Conservation (phyloP, 2,888 invertebrate genomes). For the Scaptomyza cyrtandrae region DNA sequence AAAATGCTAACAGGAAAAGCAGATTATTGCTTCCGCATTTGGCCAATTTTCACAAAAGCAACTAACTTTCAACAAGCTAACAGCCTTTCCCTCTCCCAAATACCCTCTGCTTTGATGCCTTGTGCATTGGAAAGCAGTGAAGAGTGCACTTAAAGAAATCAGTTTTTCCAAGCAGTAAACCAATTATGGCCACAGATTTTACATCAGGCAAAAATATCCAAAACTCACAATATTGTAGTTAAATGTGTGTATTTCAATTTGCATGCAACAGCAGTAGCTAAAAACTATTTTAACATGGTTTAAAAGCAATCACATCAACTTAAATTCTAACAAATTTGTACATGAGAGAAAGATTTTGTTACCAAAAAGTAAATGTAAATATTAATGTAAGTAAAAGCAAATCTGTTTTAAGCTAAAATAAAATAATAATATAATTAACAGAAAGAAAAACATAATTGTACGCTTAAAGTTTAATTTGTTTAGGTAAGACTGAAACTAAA, state of each 20-base stretch:
- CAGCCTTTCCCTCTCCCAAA: too few species aligned
- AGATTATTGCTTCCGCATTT: conserved; percentile 72
- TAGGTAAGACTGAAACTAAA: too few species aligned
- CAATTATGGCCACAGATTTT: conserved; percentile 30
- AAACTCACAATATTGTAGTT: background rate
- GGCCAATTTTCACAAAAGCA: conserved; percentile 36
- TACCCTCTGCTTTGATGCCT: background rate
- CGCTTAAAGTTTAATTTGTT: too few species aligned
- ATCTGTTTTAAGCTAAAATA: too few species aligned
- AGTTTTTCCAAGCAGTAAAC: conserved; percentile 35
- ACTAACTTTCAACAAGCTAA: conserved; percentile 18
- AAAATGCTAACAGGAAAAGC: conserved; percentile 60
- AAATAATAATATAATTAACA: too few species aligned
- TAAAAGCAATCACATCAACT: conserved; percentile 8
- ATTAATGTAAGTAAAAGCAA: too few species aligned
- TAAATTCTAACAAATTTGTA: background rate
- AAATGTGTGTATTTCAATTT: background rate
- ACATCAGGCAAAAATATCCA: background rate
- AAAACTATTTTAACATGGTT: background rate
- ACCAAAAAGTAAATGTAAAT: too few species aligned
- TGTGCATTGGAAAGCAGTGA: background rate
- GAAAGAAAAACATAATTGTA: too few species aligned
- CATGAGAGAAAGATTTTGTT: background rate
- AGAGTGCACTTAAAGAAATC: conserved; percentile 53
- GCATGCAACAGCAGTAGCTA: background rate